Percentiles rank a stretch among this genome's conserved stretches.
These are phyloP conservation scores for Thamnophis elegans DNA, from an alignment of 2,797 vertebrate genomes.

Conservation along the genomic window DNA sequence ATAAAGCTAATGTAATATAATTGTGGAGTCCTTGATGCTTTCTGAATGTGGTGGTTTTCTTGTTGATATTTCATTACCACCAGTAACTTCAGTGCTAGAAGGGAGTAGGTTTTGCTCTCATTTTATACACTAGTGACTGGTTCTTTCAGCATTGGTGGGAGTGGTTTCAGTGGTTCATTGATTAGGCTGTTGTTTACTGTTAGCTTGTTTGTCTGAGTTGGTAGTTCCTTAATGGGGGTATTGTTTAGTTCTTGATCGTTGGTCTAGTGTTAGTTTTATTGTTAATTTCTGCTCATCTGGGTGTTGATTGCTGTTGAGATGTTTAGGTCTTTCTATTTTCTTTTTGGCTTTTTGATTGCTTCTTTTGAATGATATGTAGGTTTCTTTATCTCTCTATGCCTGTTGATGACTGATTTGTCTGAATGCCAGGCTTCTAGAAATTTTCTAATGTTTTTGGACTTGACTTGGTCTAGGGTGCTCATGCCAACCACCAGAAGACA, in stretches of 20 bases:
- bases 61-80: background rate
- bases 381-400: background rate
- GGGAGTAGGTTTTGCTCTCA: background rate
- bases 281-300: background rate
- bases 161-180: no score
- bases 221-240: no score
- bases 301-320: background rate
- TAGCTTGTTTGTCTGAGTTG: no score
- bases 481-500: background rate
- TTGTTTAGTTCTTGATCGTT: background rate
- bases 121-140: background rate
- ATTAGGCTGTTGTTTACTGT: no score
- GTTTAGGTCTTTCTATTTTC: background rate
- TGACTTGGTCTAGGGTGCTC: background rate
- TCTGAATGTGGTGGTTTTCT: background rate
- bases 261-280: background rate
- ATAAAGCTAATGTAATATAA: background rate
- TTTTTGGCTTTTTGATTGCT: background rate
- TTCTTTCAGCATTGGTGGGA: background rate
- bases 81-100: background rate
- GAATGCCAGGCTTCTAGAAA: background rate
- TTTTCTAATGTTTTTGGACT: background rate
- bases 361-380: background rate
- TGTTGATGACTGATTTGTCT: background rate
- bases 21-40: background rate